Evolutionary conservation across 2,888 invertebrate genomes (phyloP), one percentile per base, ranked within the genome.

Genomic region (Dinocampus coccinellae): DNA sequence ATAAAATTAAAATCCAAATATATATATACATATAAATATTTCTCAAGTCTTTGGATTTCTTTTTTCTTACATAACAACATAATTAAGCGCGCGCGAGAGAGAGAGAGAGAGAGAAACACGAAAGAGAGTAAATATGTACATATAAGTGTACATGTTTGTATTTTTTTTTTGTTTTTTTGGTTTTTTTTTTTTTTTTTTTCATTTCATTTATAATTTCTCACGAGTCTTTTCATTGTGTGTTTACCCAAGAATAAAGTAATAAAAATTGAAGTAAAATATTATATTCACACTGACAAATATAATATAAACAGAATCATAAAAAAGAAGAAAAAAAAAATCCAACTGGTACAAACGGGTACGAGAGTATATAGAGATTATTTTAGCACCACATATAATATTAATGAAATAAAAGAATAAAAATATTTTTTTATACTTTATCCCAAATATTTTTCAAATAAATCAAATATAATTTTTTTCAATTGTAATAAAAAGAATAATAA

Each of bases 1-100:
- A n/a, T n/a, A 7, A 26, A 10, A 66, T 34, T 13, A 42, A 24
- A 16, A 16, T 26, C 10, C 34, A 52, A 34, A 57, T 24, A 74
- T 80, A 79, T 72, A 63, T 73, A 63, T 68, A n/a, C 66, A 73
- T 67, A 52, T 33, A 39, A 64, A 69, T 70, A 74, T 66, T 76
- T 75, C 67, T n/a, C 69, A 55, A 62, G 68, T 71, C 61, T 63
- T 69, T 73, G 72, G 52, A 61, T 47, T 68, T 68, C 73, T 39
- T 74, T 74, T 70, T 75, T 73, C 69, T 61, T 73, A 74, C 73
- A 53, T 66, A 61, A 69, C 64, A 68, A 64, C 16, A 47, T 76
- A 77, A 63, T 73, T 73, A 64, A 57, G 72, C 64, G 73, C 53
- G 58, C 68, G 39, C n/a, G 39, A n/a, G 39, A 11, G 47, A 16